A percentile compares a stretch with the other conserved stretches of the same genome.
phyloP scores from a whole-genome alignment of 2,888 invertebrate species.

The Cryptus viduatorius region DNA sequence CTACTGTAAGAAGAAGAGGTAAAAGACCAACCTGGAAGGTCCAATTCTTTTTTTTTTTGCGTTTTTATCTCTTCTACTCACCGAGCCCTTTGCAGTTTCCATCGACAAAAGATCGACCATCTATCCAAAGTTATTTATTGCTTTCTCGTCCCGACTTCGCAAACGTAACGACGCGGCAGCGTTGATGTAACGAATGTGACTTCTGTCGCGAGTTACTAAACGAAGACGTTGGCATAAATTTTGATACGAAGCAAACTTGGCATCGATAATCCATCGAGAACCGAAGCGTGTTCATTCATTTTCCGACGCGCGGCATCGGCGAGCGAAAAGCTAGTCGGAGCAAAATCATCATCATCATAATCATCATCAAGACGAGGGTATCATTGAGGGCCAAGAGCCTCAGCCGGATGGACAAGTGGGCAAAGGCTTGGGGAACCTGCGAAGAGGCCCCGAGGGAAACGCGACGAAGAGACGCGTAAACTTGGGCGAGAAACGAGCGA shows the following conservation, averaged over 20 bases:
- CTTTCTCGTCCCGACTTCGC: neutral
- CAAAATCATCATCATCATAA: constrained; percentile 58
- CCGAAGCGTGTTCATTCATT: constrained; percentile 42
- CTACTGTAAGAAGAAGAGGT: constrained; percentile 50
- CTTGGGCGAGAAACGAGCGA: constrained; percentile 43
- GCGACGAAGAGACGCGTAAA: constrained; percentile 43
- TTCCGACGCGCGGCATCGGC: neutral
- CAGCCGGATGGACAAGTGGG: constrained; percentile 51
- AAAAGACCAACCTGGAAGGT: constrained; percentile 37
- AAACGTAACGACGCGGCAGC: constrained; percentile 7
- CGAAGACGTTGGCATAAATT: constrained; percentile 57
- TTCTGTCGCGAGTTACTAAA: constrained; percentile 36
- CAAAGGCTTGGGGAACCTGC: constrained; percentile 35
- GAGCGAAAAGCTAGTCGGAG: constrained; percentile 36
- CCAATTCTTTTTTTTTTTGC: constrained; percentile 32
- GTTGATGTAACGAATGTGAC: neutral
- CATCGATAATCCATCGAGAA: constrained; percentile 54
- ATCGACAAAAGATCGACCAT: constrained; percentile 18
- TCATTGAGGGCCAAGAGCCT: constrained; percentile 33
- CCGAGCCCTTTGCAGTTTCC: constrained; percentile 11
- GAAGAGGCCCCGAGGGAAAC: constrained; percentile 35
- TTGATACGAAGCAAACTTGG: constrained; percentile 44
- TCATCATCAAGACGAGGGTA: constrained; percentile 32
- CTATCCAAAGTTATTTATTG: neutral
- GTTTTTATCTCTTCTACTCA: constrained; percentile 15